These are phyloP conservation scores for Xylocopa sonorina DNA, from an alignment of 1,140 invertebrate genomes.

Conservation along the genomic window DNA sequence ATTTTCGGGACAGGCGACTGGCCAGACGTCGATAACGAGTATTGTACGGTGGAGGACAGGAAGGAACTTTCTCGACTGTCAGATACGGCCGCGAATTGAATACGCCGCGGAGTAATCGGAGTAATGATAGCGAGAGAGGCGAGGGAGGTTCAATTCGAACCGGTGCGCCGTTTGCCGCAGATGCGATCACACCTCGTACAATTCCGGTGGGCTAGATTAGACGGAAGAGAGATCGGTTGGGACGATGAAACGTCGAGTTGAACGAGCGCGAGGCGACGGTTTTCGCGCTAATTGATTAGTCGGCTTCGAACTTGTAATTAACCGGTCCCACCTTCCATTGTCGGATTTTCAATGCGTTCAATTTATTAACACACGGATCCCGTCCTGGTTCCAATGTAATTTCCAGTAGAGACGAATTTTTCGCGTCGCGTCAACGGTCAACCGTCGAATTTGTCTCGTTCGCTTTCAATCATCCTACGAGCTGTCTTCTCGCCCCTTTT, in stretches of 20 bases:
- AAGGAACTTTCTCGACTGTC: conserved; percentile 63
- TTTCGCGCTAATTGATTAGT: conserved; percentile 41
- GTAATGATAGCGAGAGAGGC: conserved; percentile 28
- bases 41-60: conserved; percentile 9
- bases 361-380: conserved; percentile 3
- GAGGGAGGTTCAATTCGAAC: conserved; percentile 25
- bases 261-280: background rate
- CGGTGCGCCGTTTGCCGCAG: conserved; percentile 40
- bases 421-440: background rate
- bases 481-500: conserved; percentile 39
- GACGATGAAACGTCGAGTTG: conserved; percentile 3
- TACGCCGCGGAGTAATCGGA: background rate
- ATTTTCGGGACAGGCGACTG: conserved; percentile 35
- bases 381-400: conserved; percentile 7
- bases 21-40: conserved; percentile 56
- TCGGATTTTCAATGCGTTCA: conserved; percentile 32
- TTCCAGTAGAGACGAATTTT: background rate
- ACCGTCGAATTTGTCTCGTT: background rate
- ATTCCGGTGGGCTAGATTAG: conserved; percentile 49
- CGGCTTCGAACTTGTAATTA: conserved; percentile 26
- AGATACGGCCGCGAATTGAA: conserved; percentile 22
- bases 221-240: background rate
- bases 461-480: conserved; percentile 17
- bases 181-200: conserved; percentile 56
- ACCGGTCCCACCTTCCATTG: conserved; percentile 4